Base-by-base conservation (phyloP, 2,888 invertebrate species). In the Dorcus hopei region DNA sequence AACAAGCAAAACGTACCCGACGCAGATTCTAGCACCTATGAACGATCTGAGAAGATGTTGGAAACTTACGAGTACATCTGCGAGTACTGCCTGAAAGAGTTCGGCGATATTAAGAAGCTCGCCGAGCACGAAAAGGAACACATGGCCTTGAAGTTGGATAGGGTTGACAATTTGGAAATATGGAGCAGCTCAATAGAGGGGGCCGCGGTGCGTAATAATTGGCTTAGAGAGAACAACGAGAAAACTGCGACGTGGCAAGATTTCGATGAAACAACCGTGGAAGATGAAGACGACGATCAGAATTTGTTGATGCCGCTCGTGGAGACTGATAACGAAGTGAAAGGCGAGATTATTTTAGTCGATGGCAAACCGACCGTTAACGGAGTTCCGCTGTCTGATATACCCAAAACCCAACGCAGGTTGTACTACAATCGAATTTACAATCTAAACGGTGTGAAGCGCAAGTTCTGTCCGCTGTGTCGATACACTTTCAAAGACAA, bases 401-500 rank as follows among this genome's bases (percentile, higher is more conserved):
- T 76, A 53, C 65, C 74, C 1, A 79, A 78, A 68, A 75, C 75
- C 23, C 75, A 76, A 58, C 66, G 79, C 6, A 72, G 74, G 50
- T 63, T 68, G 1, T 73, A 76, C 53, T 79, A 77, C 56, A 59
- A 59, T 52, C 73, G 72, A 60, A 71, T 73, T n/a, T 74, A 78
- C 63, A 64, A 73, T 16, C 70, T 79, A 16, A 73, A 72, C 26
- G 76, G 76, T 0, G 71, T 74, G 4, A 68, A 68, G 49, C 59
- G 70, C 49, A 74, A 77, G 61, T 78, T 78, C 62, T 79, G 79
- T 54, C 70, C 75, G 3, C 57, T 78, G 16, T 79, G 79, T 63
- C 69, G 79, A 9, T 78, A 77, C 62, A 76, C 75, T 5, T 79
- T 78, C 57, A 79, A 79, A 64, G 79, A 79, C 62, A 79, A 78